phyloP scores from a whole-genome alignment of 2,113 vertebrate genomes.

The Heteronetta atricapilla region DNA sequence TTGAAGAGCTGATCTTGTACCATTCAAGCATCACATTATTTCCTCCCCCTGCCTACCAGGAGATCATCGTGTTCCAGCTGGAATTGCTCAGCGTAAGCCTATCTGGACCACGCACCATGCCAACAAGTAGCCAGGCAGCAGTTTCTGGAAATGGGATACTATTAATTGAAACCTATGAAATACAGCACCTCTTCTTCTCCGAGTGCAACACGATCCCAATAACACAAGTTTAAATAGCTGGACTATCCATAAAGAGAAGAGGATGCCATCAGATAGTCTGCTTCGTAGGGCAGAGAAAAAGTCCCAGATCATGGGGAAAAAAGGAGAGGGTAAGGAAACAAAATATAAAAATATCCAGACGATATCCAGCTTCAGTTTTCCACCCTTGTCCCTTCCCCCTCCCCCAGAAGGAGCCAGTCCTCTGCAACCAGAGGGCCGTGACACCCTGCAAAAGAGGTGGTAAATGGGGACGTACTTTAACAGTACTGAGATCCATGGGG shows the following conservation, averaged over 20 bases:
- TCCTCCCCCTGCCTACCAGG: not conserved
- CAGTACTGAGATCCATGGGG: conserved; percentile 97
- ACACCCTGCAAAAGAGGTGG: conserved; percentile 21
- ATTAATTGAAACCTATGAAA: conserved; percentile 24
- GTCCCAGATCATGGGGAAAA: not conserved
- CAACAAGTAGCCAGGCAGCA: not conserved
- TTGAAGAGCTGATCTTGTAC: not conserved
- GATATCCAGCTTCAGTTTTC: not conserved
- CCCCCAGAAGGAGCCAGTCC: conserved; percentile 24
- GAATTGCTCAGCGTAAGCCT: conserved; percentile 12
- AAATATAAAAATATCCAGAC: conserved; percentile 7
- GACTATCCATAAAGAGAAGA: conserved; percentile 8
- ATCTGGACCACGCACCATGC: not conserved
- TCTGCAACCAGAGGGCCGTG: conserved; percentile 22
- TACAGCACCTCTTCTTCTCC: conserved; percentile 29
- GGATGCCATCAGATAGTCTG: not conserved
- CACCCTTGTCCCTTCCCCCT: conserved; percentile 41
- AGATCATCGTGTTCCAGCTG: not conserved
- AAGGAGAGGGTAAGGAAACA: not conserved
- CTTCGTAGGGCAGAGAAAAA: not conserved
- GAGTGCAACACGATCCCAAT: conserved; percentile 13
- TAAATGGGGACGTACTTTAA: conserved; percentile 83
- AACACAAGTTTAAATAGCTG: not conserved
- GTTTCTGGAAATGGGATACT: conserved; percentile 26
- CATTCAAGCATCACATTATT: not conserved